A percentile compares a stretch with the other conserved stretches of the same genome.
Evolutionary conservation across 2,113 vertebrate species (phyloP).

Genomic region (Platichthys flesus): DNA sequence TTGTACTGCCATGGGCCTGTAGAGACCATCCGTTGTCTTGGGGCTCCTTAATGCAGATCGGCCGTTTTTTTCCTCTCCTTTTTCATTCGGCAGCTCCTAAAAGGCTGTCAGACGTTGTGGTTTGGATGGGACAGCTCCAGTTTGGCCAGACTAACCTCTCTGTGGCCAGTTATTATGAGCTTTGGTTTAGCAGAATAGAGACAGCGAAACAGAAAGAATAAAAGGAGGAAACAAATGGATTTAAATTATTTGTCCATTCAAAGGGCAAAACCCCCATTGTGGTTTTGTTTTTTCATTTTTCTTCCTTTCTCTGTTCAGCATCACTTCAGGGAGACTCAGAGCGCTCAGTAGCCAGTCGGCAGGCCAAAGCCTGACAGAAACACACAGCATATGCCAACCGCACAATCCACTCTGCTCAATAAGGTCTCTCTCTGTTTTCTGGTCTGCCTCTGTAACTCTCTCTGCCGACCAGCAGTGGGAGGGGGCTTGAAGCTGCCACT

Average conservation of each 20-base stretch:
- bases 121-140: slow-evolving; percentile 59
- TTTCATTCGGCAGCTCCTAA: slow-evolving; percentile 51
- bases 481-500: slow-evolving; percentile 72
- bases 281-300: slow-evolving; percentile 41
- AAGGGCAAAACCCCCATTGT: slow-evolving; percentile 66
- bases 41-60: slow-evolving; percentile 40
- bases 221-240: slow-evolving; percentile 66
- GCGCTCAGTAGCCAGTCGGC: slow-evolving; percentile 56
- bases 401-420: slow-evolving; percentile 58
- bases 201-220: slow-evolving; percentile 36
- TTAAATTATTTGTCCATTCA: slow-evolving; percentile 76
- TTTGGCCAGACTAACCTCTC: slow-evolving; percentile 68
- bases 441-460: slow-evolving; percentile 36
- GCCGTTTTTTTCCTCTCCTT: slow-evolving; percentile 21
- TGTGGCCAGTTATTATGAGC: slow-evolving; percentile 70
- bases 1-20: slow-evolving; percentile 9
- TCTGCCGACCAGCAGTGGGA: slow-evolving; percentile 54
- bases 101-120: slow-evolving; percentile 29
- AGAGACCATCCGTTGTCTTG: slow-evolving; percentile 30
- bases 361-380: slow-evolving; percentile 54
- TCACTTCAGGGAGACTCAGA: slow-evolving; percentile 62
- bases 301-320: slow-evolving; percentile 40
- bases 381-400: slow-evolving; percentile 52
- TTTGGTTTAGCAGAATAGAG: slow-evolving; percentile 62
- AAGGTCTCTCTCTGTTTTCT: slow-evolving; percentile 36